A percentile compares a stretch with the other conserved stretches of the same genome.
phyloP scores from a whole-genome alignment of 2,888 invertebrate genomes.

The Netelia inedita region DNA sequence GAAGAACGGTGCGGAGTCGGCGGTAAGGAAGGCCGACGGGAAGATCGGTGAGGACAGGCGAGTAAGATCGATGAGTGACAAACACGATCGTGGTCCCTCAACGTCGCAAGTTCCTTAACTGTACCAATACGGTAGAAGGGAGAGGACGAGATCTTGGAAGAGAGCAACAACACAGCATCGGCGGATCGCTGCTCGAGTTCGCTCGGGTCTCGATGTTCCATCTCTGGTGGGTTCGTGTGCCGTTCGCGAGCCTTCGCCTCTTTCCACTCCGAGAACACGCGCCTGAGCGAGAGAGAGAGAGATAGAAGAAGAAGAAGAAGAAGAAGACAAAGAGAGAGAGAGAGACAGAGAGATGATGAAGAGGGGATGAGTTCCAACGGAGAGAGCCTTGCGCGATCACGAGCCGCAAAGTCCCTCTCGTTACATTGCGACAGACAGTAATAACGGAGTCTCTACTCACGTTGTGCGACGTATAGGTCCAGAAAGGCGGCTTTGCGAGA shows the following conservation, averaged over 20 bases:
- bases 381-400: slow-evolving; percentile 39
- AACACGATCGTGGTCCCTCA: slow-evolving; percentile 62
- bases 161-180: slow-evolving; percentile 31
- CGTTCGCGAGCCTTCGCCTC: slow-evolving; percentile 61
- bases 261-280: slow-evolving; percentile 42
- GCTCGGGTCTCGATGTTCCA: slow-evolving; percentile 46
- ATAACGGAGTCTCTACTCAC: slow-evolving; percentile 56
- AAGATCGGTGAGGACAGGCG: slow-evolving; percentile 58
- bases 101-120: slow-evolving; percentile 49
- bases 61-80: slow-evolving; percentile 69
- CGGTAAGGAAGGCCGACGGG: slow-evolving; percentile 34
- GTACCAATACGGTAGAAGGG: slow-evolving; percentile 10
- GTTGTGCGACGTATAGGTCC: slow-evolving; percentile 29
- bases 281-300: slow-evolving; percentile 31
- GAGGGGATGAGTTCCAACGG: slow-evolving; percentile 23
- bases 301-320: background rate
- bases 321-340: background rate
- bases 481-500: slow-evolving; percentile 17
- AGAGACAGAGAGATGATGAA: background rate
- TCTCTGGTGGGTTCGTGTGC: slow-evolving; percentile 57
- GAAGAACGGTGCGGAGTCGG: slow-evolving; percentile 18
- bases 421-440: slow-evolving; percentile 59
- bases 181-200: slow-evolving; percentile 30
- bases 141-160: slow-evolving; percentile 14
- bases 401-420: slow-evolving; percentile 61